Evolutionary conservation across 2,888 invertebrate genomes (phyloP).

Genomic region (Xanthorhoe spadicearia): DNA sequence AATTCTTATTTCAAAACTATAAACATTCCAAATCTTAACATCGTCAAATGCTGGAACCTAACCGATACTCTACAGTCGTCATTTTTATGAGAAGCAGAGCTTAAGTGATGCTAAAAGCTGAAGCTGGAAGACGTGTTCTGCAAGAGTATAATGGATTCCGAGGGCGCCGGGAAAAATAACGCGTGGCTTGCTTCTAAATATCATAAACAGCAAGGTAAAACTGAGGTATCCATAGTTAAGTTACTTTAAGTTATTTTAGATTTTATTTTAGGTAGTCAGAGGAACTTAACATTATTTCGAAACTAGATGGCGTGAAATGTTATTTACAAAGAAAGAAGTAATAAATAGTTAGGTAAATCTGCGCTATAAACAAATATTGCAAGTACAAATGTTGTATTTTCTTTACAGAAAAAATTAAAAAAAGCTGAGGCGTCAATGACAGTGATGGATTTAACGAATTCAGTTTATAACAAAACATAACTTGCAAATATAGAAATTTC

Average conservation of each 20-base stretch:
- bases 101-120: conserved; percentile 16
- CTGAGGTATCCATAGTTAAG: not conserved
- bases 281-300: no score
- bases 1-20: no score
- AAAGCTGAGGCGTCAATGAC: no score
- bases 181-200: conserved; percentile 8
- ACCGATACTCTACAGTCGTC: not conserved
- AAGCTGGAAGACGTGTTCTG: conserved; percentile 10
- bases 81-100: not conserved
- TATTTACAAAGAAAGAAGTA: no score
- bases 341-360: no score
- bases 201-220: not conserved
- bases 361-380: no score
- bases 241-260: no score
- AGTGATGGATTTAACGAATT: not conserved
- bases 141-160: conserved; percentile 9
- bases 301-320: no score
- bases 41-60: not conserved
- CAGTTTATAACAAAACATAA: not conserved
- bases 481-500: not conserved
- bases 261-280: no score
- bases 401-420: no score
- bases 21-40: no score
- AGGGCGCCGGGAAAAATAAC: conserved; percentile 13
- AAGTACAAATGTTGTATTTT: no score